phyloP scores from a whole-genome alignment of 92 coral and sea anemone genomes.

The Bergia sp. region DNA sequence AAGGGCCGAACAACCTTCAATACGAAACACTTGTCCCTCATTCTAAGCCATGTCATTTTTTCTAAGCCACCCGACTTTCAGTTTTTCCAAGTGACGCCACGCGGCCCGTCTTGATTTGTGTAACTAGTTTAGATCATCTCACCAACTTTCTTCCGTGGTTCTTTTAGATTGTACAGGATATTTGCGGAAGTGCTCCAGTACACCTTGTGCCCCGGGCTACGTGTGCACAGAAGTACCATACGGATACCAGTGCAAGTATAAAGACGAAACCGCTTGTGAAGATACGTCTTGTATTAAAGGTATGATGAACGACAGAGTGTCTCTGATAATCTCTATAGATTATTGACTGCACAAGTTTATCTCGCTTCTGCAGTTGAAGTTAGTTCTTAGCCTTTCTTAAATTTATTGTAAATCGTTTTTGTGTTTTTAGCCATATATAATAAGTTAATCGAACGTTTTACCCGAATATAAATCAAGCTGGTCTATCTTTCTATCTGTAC shows the following conservation, averaged over 20 bases:
- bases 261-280: slow-evolving; percentile 76
- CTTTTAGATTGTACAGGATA: slow-evolving; percentile 57
- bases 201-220: slow-evolving; percentile 90
- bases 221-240: slow-evolving; percentile 78
- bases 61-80: no score
- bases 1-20: no score
- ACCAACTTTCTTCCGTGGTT: neutral
- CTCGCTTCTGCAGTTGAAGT: neutral
- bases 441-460: no score
- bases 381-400: neutral
- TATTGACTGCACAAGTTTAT: no score
- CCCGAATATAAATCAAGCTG: no score
- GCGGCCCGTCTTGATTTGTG: no score
- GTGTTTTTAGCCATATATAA: neutral
- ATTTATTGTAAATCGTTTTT: neutral
- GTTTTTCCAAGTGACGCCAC: no score
- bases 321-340: no score
- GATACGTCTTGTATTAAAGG: slow-evolving; percentile 81
- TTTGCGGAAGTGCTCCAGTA: slow-evolving; percentile 70
- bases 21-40: no score
- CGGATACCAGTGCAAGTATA: slow-evolving; percentile 89
- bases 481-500: no score
- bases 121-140: neutral
- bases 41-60: no score
- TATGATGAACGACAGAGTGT: slow-evolving; percentile 6